Evolutionary conservation across 2,113 vertebrate genomes (phyloP).

Genomic region (Otus sunia): DNA sequence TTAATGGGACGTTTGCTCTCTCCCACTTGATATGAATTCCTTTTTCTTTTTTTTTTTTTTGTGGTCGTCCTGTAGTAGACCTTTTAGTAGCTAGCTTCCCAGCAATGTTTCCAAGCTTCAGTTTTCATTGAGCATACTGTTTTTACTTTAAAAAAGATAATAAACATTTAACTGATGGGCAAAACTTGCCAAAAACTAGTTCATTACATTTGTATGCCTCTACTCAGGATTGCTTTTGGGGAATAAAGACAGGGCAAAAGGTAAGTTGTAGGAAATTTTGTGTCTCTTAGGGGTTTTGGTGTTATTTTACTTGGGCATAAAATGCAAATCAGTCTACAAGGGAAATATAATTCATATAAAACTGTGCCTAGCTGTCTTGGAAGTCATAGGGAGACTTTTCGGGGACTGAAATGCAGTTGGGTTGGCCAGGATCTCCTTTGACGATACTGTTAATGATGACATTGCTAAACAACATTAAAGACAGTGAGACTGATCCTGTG

Average conservation of each 20-base stretch:
- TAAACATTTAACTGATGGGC: neutral
- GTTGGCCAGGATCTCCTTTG: neutral
- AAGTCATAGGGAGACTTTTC: neutral
- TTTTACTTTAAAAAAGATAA: neutral
- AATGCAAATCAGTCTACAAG: neutral
- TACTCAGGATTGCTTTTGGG: neutral
- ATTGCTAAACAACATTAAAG: neutral
- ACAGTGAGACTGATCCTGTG: neutral
- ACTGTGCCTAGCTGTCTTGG: neutral
- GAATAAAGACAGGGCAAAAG: neutral
- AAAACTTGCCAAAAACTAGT: neutral
- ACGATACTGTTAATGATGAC: neutral
- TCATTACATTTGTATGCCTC: neutral
- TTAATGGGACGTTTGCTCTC: neutral
- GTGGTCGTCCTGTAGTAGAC: neutral
- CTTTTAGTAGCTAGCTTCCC: neutral
- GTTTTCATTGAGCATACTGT: neutral
- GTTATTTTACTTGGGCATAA: neutral
- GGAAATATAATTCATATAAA: neutral
- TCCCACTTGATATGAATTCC: neutral
- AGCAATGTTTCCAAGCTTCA: neutral
- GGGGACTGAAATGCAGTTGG: neutral
- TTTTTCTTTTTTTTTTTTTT: neutral
- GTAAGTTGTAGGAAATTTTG: neutral
- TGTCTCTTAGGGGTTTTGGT: neutral